Conservation (phyloP, 1,140 invertebrate species). For the Eciton burchellii region DNA sequence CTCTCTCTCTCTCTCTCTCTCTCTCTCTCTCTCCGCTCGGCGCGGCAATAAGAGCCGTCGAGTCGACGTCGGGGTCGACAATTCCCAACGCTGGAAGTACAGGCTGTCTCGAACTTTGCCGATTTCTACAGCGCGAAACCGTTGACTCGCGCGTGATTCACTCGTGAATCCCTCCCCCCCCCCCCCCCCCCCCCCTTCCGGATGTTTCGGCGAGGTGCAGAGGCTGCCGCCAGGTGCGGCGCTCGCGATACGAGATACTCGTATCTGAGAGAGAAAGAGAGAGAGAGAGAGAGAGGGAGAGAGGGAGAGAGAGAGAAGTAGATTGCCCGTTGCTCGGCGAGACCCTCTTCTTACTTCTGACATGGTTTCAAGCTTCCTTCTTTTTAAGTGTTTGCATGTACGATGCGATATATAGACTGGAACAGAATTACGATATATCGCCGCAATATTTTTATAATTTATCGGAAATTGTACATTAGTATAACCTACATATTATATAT, state of each 20-base stretch:
- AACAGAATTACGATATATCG: conserved; percentile 70
- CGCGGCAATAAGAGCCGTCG: too few relatives aligned
- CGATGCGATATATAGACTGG: conserved; percentile 72
- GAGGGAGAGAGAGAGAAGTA: conserved; percentile 48
- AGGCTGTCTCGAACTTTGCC: neutral
- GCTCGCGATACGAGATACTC: conserved; percentile 4
- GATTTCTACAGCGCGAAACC: neutral
- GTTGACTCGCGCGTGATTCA: neutral
- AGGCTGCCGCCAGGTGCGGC: neutral
- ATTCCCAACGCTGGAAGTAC: neutral
- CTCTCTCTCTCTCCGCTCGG: too few relatives aligned
- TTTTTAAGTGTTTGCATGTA: conserved; percentile 49
- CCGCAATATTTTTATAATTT: conserved; percentile 76
- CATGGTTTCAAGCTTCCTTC: conserved; percentile 57
- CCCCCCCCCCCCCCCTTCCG: too few relatives aligned
- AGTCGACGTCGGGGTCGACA: too few relatives aligned
- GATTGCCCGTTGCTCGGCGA: conserved; percentile 55
- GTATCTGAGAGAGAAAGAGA: neutral
- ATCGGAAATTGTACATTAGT: conserved; percentile 68
- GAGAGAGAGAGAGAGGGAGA: conserved; percentile 9
- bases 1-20: too few relatives aligned
- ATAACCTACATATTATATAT: conserved; percentile 68
- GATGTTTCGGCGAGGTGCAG: conserved; percentile 6
- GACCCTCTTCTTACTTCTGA: conserved; percentile 37
- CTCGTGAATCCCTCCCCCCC: too few relatives aligned